phyloP scores from a whole-genome alignment of 1,140 invertebrate genomes.

The Dysdera silvatica region DNA sequence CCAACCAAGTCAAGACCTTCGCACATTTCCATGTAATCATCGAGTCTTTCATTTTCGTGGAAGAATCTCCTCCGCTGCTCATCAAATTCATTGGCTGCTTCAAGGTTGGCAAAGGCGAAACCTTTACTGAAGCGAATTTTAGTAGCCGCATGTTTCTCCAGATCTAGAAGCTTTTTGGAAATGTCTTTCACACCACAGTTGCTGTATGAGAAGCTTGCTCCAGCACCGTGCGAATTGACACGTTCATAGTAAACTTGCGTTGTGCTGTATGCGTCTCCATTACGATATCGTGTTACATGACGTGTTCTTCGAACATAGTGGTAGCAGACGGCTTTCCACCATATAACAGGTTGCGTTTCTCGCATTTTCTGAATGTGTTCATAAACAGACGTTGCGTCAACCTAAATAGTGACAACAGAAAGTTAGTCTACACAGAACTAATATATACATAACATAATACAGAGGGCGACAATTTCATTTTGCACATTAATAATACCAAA shows the following conservation, averaged over 20 bases:
- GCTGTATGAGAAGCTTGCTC: slow-evolving; percentile 62
- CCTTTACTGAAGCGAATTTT: slow-evolving; percentile 37
- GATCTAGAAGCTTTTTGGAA: slow-evolving; percentile 61
- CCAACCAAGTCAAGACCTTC: slow-evolving; percentile 71
- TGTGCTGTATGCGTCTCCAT: slow-evolving; percentile 49
- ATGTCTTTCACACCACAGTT: slow-evolving; percentile 71
- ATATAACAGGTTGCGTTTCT: slow-evolving; percentile 65
- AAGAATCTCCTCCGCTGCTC: slow-evolving; percentile 75
- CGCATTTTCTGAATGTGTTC: slow-evolving; percentile 61
- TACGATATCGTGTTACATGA: slow-evolving; percentile 61
- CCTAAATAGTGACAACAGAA: background rate
- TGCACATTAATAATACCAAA: too few relatives aligned
- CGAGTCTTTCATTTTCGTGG: slow-evolving; percentile 62
- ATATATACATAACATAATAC: too few relatives aligned
- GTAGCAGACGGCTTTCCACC: slow-evolving; percentile 84
- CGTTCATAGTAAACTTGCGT: slow-evolving; percentile 67
- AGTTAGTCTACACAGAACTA: too few relatives aligned
- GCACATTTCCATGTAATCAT: slow-evolving; percentile 82
- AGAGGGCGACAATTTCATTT: too few relatives aligned
- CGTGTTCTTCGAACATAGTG: slow-evolving; percentile 72
- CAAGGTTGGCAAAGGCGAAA: slow-evolving; percentile 37
- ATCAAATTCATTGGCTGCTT: slow-evolving; percentile 59
- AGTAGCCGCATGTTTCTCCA: slow-evolving; percentile 42
- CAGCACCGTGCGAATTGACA: slow-evolving; percentile 69
- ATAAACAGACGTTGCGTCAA: slow-evolving; percentile 51